phyloP scores from a whole-genome alignment of 2,888 invertebrate genomes.

The Neuroscelio doddi region DNA sequence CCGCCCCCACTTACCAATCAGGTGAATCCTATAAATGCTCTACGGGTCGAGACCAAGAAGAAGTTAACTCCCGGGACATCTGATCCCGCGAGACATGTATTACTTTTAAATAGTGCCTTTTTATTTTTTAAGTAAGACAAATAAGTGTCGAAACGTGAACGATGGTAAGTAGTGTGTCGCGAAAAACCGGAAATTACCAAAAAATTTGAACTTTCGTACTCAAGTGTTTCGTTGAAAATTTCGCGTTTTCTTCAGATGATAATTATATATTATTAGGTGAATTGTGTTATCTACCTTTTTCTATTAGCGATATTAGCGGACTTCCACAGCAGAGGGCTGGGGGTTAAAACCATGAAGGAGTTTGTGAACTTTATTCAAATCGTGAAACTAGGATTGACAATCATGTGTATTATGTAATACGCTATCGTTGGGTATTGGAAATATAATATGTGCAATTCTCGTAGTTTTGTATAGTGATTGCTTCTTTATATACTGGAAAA shows the following conservation, averaged over 20 bases:
- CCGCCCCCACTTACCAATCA: constrained; percentile 60
- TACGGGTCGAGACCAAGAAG: constrained; percentile 57
- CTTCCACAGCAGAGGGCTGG: not conserved
- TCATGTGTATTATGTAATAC: too few species aligned
- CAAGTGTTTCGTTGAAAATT: not conserved
- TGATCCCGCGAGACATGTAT: constrained; percentile 64
- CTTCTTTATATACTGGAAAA: too few species aligned
- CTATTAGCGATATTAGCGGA: too few species aligned
- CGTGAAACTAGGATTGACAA: not conserved
- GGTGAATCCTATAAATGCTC: constrained; percentile 72
- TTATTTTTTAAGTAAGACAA: constrained; percentile 28
- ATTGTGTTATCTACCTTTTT: not conserved
- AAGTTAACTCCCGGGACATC: constrained; percentile 62
- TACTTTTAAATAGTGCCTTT: constrained; percentile 55
- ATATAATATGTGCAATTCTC: too few species aligned
- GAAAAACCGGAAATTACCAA: not conserved
- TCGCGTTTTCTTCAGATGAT: not conserved
- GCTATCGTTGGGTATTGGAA: too few species aligned
- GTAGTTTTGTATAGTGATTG: too few species aligned
- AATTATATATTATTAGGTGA: too few species aligned
- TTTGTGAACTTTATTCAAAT: not conserved
- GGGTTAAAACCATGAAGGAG: not conserved
- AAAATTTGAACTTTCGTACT: not conserved
- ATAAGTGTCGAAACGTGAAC: constrained; percentile 42
- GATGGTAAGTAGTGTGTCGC: constrained; percentile 54